These are phyloP conservation scores for Pantelozetes paolii DNA, from an alignment of 2,888 invertebrate species.

Conservation along the genomic window DNA sequence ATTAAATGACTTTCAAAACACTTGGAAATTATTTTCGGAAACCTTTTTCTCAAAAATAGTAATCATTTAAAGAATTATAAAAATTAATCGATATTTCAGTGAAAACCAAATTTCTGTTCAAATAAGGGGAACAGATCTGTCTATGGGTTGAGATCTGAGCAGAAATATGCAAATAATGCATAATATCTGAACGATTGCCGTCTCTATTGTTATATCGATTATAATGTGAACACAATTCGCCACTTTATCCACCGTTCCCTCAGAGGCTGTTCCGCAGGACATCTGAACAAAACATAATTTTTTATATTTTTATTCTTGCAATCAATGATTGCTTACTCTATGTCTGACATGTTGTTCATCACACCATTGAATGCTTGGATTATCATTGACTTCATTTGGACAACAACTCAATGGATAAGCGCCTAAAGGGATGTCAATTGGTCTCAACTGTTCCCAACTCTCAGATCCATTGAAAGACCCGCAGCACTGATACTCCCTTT, in stretches of 20 bases:
- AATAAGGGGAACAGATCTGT: neutral
- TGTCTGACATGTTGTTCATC: conserved; percentile 3
- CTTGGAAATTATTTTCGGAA: too few relatives aligned
- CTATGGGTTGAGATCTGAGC: conserved; percentile 27
- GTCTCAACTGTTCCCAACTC: conserved; percentile 16
- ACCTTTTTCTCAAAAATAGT: too few relatives aligned
- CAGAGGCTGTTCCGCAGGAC: neutral
- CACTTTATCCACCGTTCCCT: neutral
- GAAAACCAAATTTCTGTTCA: too few relatives aligned
- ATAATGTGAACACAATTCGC: neutral
- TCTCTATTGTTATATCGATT: neutral
- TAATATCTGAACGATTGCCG: conserved; percentile 9
- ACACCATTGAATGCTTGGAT: neutral
- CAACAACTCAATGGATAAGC: conserved; percentile 16
- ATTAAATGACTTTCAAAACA: too few relatives aligned
- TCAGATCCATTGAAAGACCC: neutral
- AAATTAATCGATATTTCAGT: too few relatives aligned
- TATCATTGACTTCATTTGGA: neutral
- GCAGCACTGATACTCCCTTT: neutral
- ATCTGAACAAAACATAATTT: neutral
- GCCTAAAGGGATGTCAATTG: neutral
- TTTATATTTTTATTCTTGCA: neutral
- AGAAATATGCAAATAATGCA: conserved; percentile 22
- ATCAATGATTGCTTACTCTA: neutral
- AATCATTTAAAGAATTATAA: too few relatives aligned